Evolutionary conservation across 2,888 invertebrate genomes (phyloP).

Genomic region (Temnothorax ravouxi): DNA sequence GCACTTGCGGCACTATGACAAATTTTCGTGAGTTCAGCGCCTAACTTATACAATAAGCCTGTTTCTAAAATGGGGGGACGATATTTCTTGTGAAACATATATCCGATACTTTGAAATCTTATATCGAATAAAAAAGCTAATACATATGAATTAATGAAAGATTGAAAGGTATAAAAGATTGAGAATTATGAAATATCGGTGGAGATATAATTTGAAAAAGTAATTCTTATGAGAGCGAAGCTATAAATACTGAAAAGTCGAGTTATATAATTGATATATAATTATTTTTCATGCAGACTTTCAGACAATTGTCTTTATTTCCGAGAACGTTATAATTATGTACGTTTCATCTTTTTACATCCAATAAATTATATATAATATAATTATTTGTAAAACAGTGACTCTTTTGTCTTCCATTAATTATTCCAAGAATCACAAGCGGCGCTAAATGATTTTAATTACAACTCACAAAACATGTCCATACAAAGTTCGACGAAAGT

Average conservation of each 20-base stretch:
- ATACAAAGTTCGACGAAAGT: background rate
- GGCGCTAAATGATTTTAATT: slow-evolving; percentile 10
- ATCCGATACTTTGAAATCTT: background rate
- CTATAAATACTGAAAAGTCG: background rate
- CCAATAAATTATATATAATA: background rate
- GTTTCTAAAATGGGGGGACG: background rate
- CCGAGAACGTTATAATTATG: background rate
- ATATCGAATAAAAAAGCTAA: background rate
- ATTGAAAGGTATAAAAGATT: background rate
- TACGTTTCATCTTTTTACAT: background rate
- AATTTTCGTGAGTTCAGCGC: slow-evolving; percentile 6
- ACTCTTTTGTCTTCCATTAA: background rate
- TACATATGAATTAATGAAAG: background rate
- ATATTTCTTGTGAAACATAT: background rate
- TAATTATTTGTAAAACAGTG: background rate
- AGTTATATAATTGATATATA: background rate
- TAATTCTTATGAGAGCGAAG: background rate
- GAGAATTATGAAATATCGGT: background rate
- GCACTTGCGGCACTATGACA: slow-evolving; percentile 44
- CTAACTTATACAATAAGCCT: background rate
- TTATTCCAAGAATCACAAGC: background rate
- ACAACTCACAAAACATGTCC: background rate
- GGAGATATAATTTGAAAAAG: background rate
- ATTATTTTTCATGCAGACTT: slow-evolving; percentile 1
- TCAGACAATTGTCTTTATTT: background rate